Evolutionary conservation across 2,888 invertebrate species (phyloP).

Genomic region (Hydrotaea diabolus): DNA sequence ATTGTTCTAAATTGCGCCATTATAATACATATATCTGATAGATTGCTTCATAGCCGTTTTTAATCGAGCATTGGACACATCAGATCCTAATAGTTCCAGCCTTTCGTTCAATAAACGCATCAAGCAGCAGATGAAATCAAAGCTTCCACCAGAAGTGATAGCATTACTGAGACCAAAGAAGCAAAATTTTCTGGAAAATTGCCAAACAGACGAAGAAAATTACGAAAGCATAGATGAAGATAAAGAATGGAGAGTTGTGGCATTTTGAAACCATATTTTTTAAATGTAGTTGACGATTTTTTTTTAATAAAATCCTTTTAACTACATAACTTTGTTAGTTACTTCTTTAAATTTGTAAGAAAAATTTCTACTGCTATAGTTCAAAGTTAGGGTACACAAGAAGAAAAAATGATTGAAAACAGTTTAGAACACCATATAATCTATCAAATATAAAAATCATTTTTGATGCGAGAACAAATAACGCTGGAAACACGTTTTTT

Average conservation of each 20-base stretch:
- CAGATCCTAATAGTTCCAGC: background rate
- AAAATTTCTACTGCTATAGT: background rate
- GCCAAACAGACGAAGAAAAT: no score
- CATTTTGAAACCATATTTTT: background rate
- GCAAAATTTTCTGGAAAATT: constrained; percentile 9
- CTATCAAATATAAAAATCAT: background rate
- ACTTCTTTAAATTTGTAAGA: constrained; percentile 2
- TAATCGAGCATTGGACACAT: no score
- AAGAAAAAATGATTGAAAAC: background rate
- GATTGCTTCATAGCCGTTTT: no score
- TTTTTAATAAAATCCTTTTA: no score
- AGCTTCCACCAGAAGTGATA: constrained; percentile 4
- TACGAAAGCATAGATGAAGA: no score
- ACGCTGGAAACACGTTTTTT: no score
- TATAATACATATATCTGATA: no score
- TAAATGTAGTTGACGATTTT: no score
- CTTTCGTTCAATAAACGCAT: background rate
- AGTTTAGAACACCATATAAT: no score
- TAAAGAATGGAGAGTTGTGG: background rate
- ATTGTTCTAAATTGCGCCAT: no score
- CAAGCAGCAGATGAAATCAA: background rate
- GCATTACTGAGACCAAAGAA: background rate
- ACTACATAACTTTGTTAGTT: background rate
- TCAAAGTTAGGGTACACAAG: background rate
- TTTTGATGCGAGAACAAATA: no score